phyloP scores from a whole-genome alignment of 1,140 invertebrate genomes.

The Drosophila sulfurigaster region DNA sequence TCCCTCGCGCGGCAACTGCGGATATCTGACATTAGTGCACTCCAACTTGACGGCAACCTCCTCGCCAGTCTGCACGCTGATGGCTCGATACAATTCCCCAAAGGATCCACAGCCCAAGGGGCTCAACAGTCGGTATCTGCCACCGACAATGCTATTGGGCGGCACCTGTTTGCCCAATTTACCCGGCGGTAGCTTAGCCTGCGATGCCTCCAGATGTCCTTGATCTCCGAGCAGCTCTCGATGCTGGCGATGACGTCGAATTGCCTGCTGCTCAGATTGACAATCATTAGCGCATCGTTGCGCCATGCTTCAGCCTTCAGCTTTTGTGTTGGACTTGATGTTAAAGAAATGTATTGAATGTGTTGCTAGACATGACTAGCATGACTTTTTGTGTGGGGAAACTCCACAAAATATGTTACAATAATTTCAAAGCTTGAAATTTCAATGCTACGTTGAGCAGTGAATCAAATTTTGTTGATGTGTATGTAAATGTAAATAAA shows the following conservation, averaged over 20 bases:
- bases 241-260: not conserved
- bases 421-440: slow-evolving; percentile 3
- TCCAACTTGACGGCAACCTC: slow-evolving; percentile 98
- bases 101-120: slow-evolving; percentile 97
- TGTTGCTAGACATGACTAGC: slow-evolving; percentile 38
- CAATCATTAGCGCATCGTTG: slow-evolving; percentile 8
- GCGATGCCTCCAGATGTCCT: no score
- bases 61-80: slow-evolving; percentile 95
- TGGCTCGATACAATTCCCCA: slow-evolving; percentile 96
- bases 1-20: slow-evolving; percentile 96
- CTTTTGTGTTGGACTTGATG: slow-evolving; percentile 1
- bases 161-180: not conserved
- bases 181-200: not conserved
- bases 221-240: no score
- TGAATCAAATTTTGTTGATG: not conserved
- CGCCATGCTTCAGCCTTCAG: not conserved
- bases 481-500: not conserved
- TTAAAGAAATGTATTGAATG: slow-evolving; percentile 33
- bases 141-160: slow-evolving; percentile 87
- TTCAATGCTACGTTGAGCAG: not conserved
- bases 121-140: slow-evolving; percentile 94
- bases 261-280: not conserved
- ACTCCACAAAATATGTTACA: not conserved
- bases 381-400: slow-evolving; percentile 19
- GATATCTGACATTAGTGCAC: slow-evolving; percentile 93